phyloP scores from a whole-genome alignment of 2,888 invertebrate genomes.

The Platycheirus albimanus region DNA sequence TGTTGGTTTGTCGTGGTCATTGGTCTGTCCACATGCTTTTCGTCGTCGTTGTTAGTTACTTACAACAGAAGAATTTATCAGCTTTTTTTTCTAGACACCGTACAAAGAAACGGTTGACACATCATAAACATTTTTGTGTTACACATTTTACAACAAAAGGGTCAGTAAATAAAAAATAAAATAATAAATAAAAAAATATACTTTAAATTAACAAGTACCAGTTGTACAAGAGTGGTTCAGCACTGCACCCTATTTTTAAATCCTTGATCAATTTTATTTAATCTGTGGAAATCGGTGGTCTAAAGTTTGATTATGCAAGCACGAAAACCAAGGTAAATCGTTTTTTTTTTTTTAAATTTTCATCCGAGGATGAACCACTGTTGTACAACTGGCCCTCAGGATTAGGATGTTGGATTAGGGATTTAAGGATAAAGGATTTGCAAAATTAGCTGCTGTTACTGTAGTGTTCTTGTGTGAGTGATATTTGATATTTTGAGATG shows the following conservation, averaged over 20 bases:
- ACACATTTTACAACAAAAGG: conserved; percentile 60
- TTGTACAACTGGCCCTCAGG: too few relatives aligned
- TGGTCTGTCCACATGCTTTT: conserved; percentile 43
- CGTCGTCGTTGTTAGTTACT: conserved; percentile 64
- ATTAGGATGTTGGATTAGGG: conserved; percentile 8
- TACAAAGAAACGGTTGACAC: conserved; percentile 36
- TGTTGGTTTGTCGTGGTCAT: too few relatives aligned
- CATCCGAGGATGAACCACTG: too few relatives aligned
- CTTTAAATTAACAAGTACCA: conserved; percentile 14
- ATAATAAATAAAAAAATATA: conserved; percentile 11
- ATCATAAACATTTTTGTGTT: conserved; percentile 49
- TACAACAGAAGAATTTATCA: conserved; percentile 59
- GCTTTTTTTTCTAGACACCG: conserved; percentile 42
- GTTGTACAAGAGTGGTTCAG: too few relatives aligned
- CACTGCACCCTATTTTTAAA: too few relatives aligned
- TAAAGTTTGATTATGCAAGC: too few relatives aligned
- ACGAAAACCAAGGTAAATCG: too few relatives aligned
- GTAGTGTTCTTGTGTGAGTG: conserved; percentile 49
- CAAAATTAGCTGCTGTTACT: conserved; percentile 72
- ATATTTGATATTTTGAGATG: too few relatives aligned
- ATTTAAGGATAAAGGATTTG: conserved; percentile 22
- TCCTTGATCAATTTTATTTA: too few relatives aligned
- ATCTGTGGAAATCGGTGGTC: too few relatives aligned
- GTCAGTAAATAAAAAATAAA: conserved; percentile 47
- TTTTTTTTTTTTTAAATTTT: too few relatives aligned